Base-by-base conservation (phyloP, 1,140 invertebrate species). In the Wiebesia pumilae region DNA sequence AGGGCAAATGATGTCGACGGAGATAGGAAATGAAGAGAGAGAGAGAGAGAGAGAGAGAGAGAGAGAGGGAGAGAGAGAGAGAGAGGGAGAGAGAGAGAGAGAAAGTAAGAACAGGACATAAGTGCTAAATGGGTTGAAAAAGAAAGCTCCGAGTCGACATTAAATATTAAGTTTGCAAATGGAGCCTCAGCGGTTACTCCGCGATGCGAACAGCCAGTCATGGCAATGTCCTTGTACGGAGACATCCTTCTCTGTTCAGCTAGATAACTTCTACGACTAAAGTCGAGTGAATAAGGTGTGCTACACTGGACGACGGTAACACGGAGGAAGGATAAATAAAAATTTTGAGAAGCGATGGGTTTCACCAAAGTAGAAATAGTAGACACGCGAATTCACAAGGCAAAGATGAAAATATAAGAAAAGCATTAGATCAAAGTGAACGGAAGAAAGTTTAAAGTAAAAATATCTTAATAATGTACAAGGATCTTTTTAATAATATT, bases 91-190 rank as follows among this genome's bases (percentile, higher is more conserved):
- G n/a, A n/a, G n/a, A n/a, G n/a, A n/a, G n/a, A n/a, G n/a, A n/a
- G n/a, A n/a, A n/a, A n/a, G n/a, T n/a, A n/a, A n/a, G n/a, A n/a
- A n/a, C n/a, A n/a, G n/a, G n/a, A n/a, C n/a, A n/a, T n/a, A n/a
- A 33, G 43, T 54, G 3, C 1, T 12, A 40, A 24, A 81, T 51
- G 35, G 43, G n/a, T 30, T 10, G 67, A 43, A 35, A 33, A 81
- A n/a, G 43, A 80, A n/a, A 54, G 27, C 30, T 80, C 16, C 6
- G 73, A 69, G 40, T 75, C 33, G 65, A 82, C 71, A 54, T 82
- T 86, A 86, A 86, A 86, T 82, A 82, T 86, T 86, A 86, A 86
- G 79, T 67, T 86, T 82, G 79, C 79, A 82, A 86, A 86, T 86
- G 80, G 54, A 19, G 47, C 69, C 67, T 81, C 51, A 47, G 43